A percentile compares a stretch with the other conserved stretches of the same genome.
phyloP scores from a whole-genome alignment of 2,113 vertebrate genomes.

The Tupaia chinensis region DNA sequence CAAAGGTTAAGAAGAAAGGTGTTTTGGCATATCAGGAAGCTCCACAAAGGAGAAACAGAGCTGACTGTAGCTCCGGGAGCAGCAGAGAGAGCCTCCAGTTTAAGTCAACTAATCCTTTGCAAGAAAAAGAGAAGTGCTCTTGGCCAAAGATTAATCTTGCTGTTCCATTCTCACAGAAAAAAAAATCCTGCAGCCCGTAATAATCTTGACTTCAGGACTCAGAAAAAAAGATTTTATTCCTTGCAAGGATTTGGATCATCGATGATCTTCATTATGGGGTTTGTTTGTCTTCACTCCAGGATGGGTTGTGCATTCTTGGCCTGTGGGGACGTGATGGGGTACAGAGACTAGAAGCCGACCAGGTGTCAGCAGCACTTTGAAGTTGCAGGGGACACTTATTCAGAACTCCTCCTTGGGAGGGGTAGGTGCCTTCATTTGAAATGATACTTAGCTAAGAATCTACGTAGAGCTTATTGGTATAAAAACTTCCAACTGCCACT shows the following conservation, averaged over 20 bases:
- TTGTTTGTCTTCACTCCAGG: slow-evolving; percentile 10
- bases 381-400: not conserved
- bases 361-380: not conserved
- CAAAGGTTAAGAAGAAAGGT: slow-evolving; percentile 77
- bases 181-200: slow-evolving; percentile 73
- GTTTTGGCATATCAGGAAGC: slow-evolving; percentile 77
- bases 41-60: slow-evolving; percentile 81
- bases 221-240: not conserved
- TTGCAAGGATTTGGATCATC: slow-evolving; percentile 30
- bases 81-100: slow-evolving; percentile 61
- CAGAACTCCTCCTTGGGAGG: not conserved
- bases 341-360: not conserved
- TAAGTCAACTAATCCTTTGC: slow-evolving; percentile 83
- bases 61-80: slow-evolving; percentile 64
- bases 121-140: slow-evolving; percentile 76
- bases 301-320: accelerated
- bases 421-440: accelerated
- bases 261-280: slow-evolving; percentile 6
- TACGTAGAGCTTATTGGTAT: not conserved
- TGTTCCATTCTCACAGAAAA: slow-evolving; percentile 77
- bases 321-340: accelerated
- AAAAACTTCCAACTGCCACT: accelerated
- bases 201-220: slow-evolving; percentile 67
- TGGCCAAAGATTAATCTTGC: slow-evolving; percentile 83
- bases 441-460: not conserved